These are phyloP conservation scores for Semicossyphus pulcher DNA, from an alignment of 2,113 vertebrate genomes.

Conservation along the genomic window DNA sequence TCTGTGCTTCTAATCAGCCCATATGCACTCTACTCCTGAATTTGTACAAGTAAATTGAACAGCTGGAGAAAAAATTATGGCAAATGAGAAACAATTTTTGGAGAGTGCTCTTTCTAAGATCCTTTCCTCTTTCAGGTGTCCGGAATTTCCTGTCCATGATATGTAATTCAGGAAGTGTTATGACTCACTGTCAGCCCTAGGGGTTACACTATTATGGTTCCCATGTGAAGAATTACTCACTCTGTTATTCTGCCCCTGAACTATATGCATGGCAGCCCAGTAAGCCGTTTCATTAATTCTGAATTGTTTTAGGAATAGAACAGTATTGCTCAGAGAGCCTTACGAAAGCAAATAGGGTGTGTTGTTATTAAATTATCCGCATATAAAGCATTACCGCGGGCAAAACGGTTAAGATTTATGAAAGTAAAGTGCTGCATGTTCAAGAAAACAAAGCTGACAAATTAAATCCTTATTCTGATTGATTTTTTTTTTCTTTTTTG, in stretches of 20 bases:
- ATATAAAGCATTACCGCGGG: slow-evolving; percentile 61
- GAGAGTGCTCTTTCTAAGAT: slow-evolving; percentile 27
- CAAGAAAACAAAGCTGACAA: slow-evolving; percentile 41
- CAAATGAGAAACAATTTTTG: slow-evolving; percentile 71
- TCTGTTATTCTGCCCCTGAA: slow-evolving; percentile 64
- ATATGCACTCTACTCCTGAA: slow-evolving; percentile 39
- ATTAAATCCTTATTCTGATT: slow-evolving; percentile 31
- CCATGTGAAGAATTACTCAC: slow-evolving; percentile 61
- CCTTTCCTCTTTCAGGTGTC: slow-evolving; percentile 62
- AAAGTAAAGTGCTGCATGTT: slow-evolving; percentile 23
- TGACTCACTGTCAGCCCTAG: slow-evolving; percentile 62
- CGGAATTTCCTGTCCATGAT: slow-evolving; percentile 63
- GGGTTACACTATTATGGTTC: slow-evolving; percentile 63
- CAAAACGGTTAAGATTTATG: slow-evolving; percentile 44
- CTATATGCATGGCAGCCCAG: slow-evolving; percentile 66
- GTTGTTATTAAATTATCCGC: slow-evolving; percentile 59
- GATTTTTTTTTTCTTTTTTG: not conserved
- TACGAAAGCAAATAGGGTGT: slow-evolving; percentile 50
- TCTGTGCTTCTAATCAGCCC: slow-evolving; percentile 52
- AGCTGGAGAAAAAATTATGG: slow-evolving; percentile 47
- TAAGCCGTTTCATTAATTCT: slow-evolving; percentile 72
- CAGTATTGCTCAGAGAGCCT: slow-evolving; percentile 41
- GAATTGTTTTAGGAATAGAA: slow-evolving; percentile 64
- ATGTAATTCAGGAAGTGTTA: slow-evolving; percentile 70
- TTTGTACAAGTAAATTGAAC: slow-evolving; percentile 56